phyloP scores from a whole-genome alignment of 2,113 vertebrate genomes.

The Pica pica region DNA sequence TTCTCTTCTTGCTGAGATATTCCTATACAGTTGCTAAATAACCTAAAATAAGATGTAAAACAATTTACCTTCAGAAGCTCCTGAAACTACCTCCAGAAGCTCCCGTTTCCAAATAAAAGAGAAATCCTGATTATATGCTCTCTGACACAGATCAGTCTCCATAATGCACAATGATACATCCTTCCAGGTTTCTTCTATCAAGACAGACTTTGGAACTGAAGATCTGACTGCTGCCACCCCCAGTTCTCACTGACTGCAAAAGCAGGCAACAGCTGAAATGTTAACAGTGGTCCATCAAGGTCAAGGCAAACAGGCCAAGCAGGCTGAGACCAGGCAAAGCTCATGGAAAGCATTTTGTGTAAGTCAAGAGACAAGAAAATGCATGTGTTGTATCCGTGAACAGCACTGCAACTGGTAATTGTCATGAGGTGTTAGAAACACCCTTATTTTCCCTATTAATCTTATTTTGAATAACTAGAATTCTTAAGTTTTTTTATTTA shows the following conservation, averaged over 20 bases:
- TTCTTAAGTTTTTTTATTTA: background rate
- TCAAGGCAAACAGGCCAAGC: background rate
- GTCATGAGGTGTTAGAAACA: background rate
- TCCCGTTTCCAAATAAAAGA: background rate
- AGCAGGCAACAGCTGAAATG: background rate
- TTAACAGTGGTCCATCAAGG: background rate
- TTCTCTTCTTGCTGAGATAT: background rate
- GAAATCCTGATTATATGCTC: background rate
- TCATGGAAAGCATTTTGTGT: background rate
- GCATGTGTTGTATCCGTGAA: background rate
- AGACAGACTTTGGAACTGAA: background rate
- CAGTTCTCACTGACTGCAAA: background rate
- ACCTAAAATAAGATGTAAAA: background rate
- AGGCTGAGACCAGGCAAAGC: background rate
- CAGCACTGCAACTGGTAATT: background rate
- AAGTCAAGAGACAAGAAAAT: background rate
- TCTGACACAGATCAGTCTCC: background rate
- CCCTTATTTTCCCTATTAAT: background rate
- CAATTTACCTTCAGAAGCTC: background rate
- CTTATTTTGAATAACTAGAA: background rate
- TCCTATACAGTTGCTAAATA: background rate
- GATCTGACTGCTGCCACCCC: background rate
- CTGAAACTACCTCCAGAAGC: background rate
- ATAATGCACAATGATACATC: rapidly evolving
- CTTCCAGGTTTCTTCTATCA: background rate